phyloP scores from a whole-genome alignment of 2,113 vertebrate genomes.

The Kryptolebias marmoratus region DNA sequence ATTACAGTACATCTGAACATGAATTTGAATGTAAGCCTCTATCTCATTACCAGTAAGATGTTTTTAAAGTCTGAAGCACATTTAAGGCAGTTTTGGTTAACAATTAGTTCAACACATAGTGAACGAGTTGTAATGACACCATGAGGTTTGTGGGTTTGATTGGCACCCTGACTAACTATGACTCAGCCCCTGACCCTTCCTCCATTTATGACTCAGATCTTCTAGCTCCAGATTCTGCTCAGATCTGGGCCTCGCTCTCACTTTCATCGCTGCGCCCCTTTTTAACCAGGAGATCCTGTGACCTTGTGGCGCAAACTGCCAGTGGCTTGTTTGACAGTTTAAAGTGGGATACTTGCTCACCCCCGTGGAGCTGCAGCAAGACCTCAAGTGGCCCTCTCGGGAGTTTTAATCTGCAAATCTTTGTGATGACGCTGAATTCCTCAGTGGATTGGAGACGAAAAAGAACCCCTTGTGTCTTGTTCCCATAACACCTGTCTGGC shows the following conservation, averaged over 20 bases:
- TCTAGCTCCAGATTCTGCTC: conserved; percentile 38
- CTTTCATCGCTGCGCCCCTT: conserved; percentile 35
- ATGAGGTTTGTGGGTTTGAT: conserved; percentile 60
- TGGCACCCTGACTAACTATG: conserved; percentile 50
- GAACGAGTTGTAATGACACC: conserved; percentile 50
- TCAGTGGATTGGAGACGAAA: conserved; percentile 53
- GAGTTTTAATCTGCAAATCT: conserved; percentile 75
- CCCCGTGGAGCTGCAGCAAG: conserved; percentile 37
- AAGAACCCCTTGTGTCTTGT: conserved; percentile 46
- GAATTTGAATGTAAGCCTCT: too few species aligned
- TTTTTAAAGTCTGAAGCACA: conserved; percentile 11
- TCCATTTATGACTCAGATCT: conserved; percentile 54
- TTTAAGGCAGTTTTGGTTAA: conserved; percentile 23
- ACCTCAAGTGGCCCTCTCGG: conserved; percentile 67
- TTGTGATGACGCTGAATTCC: conserved; percentile 65
- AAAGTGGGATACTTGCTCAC: conserved; percentile 61
- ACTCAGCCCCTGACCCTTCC: conserved; percentile 52
- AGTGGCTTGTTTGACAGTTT: conserved; percentile 65
- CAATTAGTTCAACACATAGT: conserved; percentile 32
- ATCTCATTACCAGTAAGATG: not conserved
- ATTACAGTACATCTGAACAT: too few species aligned
- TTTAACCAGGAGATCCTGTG: conserved; percentile 42
- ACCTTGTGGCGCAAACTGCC: conserved; percentile 47
- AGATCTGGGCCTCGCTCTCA: conserved; percentile 37
- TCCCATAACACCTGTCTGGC: conserved; percentile 60